Base-by-base conservation (phyloP, 2,797 vertebrate species). In the Hyperoplus immaculatus region DNA sequence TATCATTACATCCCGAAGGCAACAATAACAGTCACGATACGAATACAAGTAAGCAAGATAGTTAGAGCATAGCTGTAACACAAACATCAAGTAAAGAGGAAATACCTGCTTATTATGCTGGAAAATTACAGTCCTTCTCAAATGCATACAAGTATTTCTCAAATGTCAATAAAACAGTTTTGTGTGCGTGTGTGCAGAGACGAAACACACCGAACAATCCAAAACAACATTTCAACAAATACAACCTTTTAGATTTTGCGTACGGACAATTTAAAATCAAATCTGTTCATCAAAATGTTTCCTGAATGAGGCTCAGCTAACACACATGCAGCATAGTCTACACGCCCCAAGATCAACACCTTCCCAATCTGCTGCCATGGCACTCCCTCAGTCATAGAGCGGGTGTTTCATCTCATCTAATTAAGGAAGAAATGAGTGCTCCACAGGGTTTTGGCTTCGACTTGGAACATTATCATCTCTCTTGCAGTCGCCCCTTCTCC, bases 391-490 rank as follows among this genome's bases (percentile, higher is more conserved):
- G 55, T 84, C 73, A 62, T 46, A 64, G 66, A 77, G 55, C 11
- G 59, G 46, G 58, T 61, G 71, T 77, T 84, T 80, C 51, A 69
- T 78, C 80, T 57, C 47, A 72, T 81, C 81, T 90, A 87, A 93
- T 92, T 88, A 90, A 83, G 72, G 78, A 46, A 81, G 86, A 86
- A 91, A 82, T 81, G 69, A 83, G 63, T 43, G 45, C 16, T 56
- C 76, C 79, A 72, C 41, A 42, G 82, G 72, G 80, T 75, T 77
- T 68, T 80, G 88, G 78, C 85, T 85, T 21, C 45, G 36, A 78
- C 76, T 75, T 76, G 71, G 63, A 84, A 81, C 87, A 87, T 80
- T 76, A 87, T 89, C 80, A 78, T 89, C 71, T 81, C 65, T 89
- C 75, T 84, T 75, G 54, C 82, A 86, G 53, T 70, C 46, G 38